phyloP scores from a whole-genome alignment of 2,888 invertebrate species.

The Calephelis perditalis region DNA sequence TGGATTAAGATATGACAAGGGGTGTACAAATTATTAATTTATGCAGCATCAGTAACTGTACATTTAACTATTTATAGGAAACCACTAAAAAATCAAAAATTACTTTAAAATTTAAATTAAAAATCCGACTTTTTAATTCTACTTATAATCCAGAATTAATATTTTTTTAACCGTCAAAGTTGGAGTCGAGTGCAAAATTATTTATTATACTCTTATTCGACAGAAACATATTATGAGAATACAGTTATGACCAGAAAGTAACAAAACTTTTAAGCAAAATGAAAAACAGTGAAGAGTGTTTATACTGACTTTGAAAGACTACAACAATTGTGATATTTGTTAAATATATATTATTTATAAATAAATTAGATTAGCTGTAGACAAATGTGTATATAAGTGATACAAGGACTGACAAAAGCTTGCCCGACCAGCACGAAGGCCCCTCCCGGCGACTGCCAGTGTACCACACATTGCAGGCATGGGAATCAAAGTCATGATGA shows the following conservation, averaged over 20 bases:
- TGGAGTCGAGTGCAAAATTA: slow-evolving; percentile 43
- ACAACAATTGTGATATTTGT: slow-evolving; percentile 65
- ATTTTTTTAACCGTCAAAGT: slow-evolving; percentile 13
- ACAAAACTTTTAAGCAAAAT: slow-evolving; percentile 57
- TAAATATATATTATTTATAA: slow-evolving; percentile 31
- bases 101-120: too few species aligned
- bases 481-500: slow-evolving; percentile 93
- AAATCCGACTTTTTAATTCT: background rate
- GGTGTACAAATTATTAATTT: too few species aligned
- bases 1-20: too few species aligned
- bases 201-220: slow-evolving; percentile 30
- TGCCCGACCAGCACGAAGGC: slow-evolving; percentile 37
- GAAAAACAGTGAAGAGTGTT: slow-evolving; percentile 77
- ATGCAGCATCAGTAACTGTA: too few species aligned
- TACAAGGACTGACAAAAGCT: slow-evolving; percentile 33
- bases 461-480: slow-evolving; percentile 81
- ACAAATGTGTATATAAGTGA: slow-evolving; percentile 33
- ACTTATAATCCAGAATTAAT: background rate
- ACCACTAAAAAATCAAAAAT: too few species aligned
- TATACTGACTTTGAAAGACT: slow-evolving; percentile 49
- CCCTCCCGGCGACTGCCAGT: slow-evolving; percentile 54
- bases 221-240: slow-evolving; percentile 41
- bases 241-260: slow-evolving; percentile 58
- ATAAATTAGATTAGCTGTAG: slow-evolving; percentile 29
- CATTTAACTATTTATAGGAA: too few species aligned